Evolutionary conservation across 2,797 vertebrate species (phyloP).

Genomic region (Chromis chromis): DNA sequence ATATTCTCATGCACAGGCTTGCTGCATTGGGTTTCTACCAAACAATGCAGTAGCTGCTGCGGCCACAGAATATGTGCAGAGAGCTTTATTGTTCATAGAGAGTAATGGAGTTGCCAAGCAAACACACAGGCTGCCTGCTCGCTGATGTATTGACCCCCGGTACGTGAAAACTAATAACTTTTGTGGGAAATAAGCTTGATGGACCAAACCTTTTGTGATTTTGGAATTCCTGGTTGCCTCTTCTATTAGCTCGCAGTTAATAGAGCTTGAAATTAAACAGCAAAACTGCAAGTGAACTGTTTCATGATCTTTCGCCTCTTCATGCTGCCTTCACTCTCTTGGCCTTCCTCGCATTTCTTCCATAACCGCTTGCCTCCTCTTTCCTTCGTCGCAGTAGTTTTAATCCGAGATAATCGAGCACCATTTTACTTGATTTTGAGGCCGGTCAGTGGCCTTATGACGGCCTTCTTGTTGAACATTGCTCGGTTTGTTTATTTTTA

Average conservation of each 20-base stretch:
- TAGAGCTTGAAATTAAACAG: constrained; percentile 78
- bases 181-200: constrained; percentile 52
- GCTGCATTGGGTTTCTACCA: constrained; percentile 1
- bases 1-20: background rate
- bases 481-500: constrained; percentile 75
- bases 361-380: background rate
- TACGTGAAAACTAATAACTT: constrained; percentile 58
- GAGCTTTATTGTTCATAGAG: constrained; percentile 42
- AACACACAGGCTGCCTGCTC: constrained; percentile 15
- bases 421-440: constrained; percentile 57
- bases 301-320: constrained; percentile 50
- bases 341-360: constrained; percentile 2
- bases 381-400: constrained; percentile 34
- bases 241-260: constrained; percentile 68
- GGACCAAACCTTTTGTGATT: constrained; percentile 64
- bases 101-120: constrained; percentile 40
- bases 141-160: constrained; percentile 42
- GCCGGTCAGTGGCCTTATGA: constrained; percentile 52
- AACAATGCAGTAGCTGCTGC: constrained; percentile 21
- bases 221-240: constrained; percentile 49
- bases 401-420: constrained; percentile 54
- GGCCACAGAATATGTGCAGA: constrained; percentile 16
- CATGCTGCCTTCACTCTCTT: constrained; percentile 18
- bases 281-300: constrained; percentile 50
- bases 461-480: constrained; percentile 59